Evolutionary conservation across 2,113 vertebrate genomes (phyloP).

Genomic region (Hippocampus mohnikei): DNA sequence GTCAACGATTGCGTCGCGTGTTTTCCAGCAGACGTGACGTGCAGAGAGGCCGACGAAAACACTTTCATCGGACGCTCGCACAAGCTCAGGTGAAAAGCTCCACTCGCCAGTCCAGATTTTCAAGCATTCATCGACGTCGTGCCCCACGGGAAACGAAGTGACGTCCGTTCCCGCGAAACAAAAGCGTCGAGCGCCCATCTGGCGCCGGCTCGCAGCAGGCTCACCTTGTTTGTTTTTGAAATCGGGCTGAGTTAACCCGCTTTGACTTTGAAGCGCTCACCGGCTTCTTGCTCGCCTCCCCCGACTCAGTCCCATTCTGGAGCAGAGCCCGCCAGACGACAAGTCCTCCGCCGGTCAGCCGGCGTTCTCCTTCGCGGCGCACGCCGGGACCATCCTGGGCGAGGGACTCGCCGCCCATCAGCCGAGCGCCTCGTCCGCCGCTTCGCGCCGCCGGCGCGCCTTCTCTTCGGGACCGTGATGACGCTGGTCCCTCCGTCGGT

Average conservation of each 20-base stretch:
- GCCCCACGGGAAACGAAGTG: too few species aligned
- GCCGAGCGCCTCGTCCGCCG: conserved; percentile 54
- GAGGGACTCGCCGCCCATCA: conserved; percentile 45
- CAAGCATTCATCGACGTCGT: too few species aligned
- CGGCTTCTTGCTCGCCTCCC: background rate
- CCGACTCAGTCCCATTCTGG: conserved; percentile 70
- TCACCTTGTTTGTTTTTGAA: too few species aligned
- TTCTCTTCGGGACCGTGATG: conserved; percentile 55
- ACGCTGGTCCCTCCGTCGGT: background rate
- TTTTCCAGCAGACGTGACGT: conserved; percentile 59
- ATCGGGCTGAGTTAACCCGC: too few species aligned
- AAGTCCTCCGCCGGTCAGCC: conserved; percentile 11
- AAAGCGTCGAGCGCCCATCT: too few species aligned
- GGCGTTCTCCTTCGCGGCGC: background rate
- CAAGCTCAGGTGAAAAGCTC: conserved; percentile 78
- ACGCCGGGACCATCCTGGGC: conserved; percentile 52
- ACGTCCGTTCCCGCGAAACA: too few species aligned
- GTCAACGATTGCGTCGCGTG: background rate
- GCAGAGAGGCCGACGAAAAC: conserved; percentile 54
- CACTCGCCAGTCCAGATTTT: background rate
- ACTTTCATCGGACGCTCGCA: conserved; percentile 42
- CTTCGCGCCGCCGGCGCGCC: conserved; percentile 30
- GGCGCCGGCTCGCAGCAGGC: too few species aligned
- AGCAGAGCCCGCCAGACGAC: conserved; percentile 58
- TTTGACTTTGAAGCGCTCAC: background rate